phyloP scores from a whole-genome alignment of 2,113 vertebrate genomes.

The Zapus hudsonius region DNA sequence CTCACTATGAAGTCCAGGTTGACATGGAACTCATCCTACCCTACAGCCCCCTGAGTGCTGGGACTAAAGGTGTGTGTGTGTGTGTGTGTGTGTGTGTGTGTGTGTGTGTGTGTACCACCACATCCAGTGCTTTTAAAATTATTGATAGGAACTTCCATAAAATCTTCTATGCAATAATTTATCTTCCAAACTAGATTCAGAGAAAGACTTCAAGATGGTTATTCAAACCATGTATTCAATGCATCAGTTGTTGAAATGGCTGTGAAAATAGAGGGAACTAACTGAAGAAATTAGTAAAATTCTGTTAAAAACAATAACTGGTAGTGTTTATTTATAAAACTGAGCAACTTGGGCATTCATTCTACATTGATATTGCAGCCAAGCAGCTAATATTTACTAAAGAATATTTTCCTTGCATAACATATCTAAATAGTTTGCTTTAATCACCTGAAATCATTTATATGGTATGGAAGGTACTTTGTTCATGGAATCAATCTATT shows the following conservation, averaged over 20 bases:
- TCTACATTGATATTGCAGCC: background rate
- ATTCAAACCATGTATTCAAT: slow-evolving; percentile 32
- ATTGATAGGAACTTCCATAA: background rate
- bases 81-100: too few species aligned
- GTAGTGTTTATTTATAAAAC: slow-evolving; percentile 41
- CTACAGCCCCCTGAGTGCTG: too few species aligned
- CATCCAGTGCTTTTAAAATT: background rate
- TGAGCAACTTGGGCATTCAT: background rate
- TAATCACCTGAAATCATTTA: slow-evolving; percentile 15
- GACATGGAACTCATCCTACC: too few species aligned
- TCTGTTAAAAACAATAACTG: background rate
- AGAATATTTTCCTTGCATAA: background rate
- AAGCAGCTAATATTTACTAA: slow-evolving; percentile 20
- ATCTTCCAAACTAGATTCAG: slow-evolving; percentile 27
- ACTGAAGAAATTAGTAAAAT: slow-evolving; percentile 49
- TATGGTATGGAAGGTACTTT: slow-evolving; percentile 1
- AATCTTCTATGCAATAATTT: slow-evolving; percentile 42
- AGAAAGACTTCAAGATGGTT: slow-evolving; percentile 25
- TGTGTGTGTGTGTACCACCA: too few species aligned
- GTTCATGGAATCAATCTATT: slow-evolving; percentile 35
- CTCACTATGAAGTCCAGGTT: too few species aligned
- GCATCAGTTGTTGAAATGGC: slow-evolving; percentile 27
- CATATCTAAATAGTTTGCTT: background rate
- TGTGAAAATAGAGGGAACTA: slow-evolving; percentile 4
- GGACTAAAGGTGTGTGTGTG: too few species aligned